Evolutionary conservation across 2,113 vertebrate species (phyloP), one percentile per base, ranked within the genome.

Genomic region (Pachycephala philippinensis): DNA sequence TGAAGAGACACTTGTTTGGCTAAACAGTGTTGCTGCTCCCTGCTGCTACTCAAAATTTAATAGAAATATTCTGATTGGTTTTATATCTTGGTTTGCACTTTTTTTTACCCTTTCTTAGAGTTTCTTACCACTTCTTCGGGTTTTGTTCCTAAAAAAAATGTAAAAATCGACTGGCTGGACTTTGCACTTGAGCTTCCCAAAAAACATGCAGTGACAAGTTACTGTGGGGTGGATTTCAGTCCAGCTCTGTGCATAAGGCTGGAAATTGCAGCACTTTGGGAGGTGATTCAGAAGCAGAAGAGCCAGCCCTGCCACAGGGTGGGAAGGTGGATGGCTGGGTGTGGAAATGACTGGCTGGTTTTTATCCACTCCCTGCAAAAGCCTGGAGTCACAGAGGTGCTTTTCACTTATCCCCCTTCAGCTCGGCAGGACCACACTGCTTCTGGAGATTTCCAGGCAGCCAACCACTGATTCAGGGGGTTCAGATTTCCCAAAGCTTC

Each of bases 251-350:
- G 66, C 30, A 42, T 47, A 28, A 59, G 76, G 56, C 72, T 96
- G 89, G 84, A 86, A 44, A 77, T 87, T 89, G 80, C 76, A 77
- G 39, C 21, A 63, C 14, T 7, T 0, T 18, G 39, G 64, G 56
- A 89, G 59, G 52, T 95, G 91, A 89, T 78, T 95, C 93, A 95
- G 86, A 77, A 87, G 72, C 52, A 52, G 64, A 56, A 87, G 52
- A 95, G 44, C 77, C 89, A 78, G 86, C 69, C 52, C 89, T 91
- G 71, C 94, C 93, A 35, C 65, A 52, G 52, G 64, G 44, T 75
- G 56, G 60, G 39, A 94, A 78, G 54, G 76, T 77, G 68, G 39
- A 87, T 70, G 15, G 11, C 31, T 87, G 86, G 76, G 64, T 82
- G 52, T 89, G 77, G 84, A 84, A 87, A 53, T 22, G 8, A n/a